Base-by-base conservation (phyloP, 2,797 vertebrate genomes). In the Mormyrops attenuatus region DNA sequence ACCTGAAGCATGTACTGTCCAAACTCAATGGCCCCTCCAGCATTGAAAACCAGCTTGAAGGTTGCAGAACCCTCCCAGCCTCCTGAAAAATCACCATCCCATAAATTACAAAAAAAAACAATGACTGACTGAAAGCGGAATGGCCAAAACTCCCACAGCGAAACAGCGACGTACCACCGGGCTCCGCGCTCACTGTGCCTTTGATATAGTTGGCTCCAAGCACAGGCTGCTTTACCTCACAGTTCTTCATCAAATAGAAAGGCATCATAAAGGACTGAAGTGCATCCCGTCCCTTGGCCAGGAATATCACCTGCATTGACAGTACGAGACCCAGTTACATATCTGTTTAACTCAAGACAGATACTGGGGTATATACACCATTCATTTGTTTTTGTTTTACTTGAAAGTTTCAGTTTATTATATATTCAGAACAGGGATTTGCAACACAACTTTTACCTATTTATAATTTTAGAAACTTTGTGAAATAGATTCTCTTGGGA, bases 201-300 rank as follows among this genome's bases (percentile, higher is more conserved):
- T 98, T 99, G 92, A 99, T 96, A 90, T 98, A 99, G 95, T 99
- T 99, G 84, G 98, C 98, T 73, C 98, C 99, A 34, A 99, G 95
- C 41, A 99, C 98, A 0, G 98, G 98, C 89, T 99, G 98, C 92
- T 99, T 99, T 92, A 99, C 96, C 94, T 99, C 98, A 90, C 98
- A 99, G 90, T 97, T 97, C 94, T 98, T 99, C 94, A 98, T 95
- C 91, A 99, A 95, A 92, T 99, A 99, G 92, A 99, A 99, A 0
- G 98, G 98, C 97, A 99, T 98, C 97, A 99, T 97, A 73, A 99
- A 98, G 15, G 98, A 99, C 94, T 97, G 97, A 94, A 99, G 95
- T 1, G 96, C 92, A 69, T 99, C 98, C 85, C 94, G 97, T 2
- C 97, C 97, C 95, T 98, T 99, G 0, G 97, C 97, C 93, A 99